These are phyloP conservation scores for Clupea harengus DNA, from an alignment of 2,113 vertebrate species.

Conservation along the genomic window DNA sequence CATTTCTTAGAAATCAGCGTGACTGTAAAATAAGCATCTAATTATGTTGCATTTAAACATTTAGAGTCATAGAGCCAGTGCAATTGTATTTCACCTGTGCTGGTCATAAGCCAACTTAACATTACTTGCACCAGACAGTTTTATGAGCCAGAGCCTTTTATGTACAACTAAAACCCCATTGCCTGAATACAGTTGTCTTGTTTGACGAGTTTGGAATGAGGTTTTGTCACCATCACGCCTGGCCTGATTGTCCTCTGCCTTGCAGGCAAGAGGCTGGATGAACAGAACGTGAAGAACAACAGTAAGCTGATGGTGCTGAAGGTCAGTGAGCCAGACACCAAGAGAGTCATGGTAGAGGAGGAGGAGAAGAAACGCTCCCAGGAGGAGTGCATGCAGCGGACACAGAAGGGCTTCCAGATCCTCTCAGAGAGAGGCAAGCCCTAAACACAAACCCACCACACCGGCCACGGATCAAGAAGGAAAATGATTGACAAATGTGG, in stretches of 20 bases:
- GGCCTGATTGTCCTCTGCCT: background rate
- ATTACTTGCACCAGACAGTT: background rate
- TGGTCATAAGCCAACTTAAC: no score
- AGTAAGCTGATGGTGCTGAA: constrained; percentile 88
- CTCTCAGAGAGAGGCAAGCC: constrained; percentile 84
- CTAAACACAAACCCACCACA: background rate
- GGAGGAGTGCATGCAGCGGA: constrained; percentile 79
- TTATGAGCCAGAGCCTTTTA: no score
- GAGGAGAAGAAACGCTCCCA: constrained; percentile 75
- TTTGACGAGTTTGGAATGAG: background rate
- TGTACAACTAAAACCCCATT: no score
- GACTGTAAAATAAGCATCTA: no score
- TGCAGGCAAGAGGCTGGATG: constrained; percentile 78
- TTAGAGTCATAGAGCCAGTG: no score
- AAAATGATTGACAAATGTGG: background rate
- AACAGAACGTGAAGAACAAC: constrained; percentile 87
- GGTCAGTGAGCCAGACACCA: constrained; percentile 77
- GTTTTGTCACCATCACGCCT: background rate
- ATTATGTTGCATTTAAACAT: no score
- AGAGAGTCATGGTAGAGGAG: constrained; percentile 59
- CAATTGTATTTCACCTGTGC: no score
- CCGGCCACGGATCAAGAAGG: background rate
- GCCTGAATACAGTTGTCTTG: no score
- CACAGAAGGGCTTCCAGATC: constrained; percentile 87
- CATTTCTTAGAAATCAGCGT: background rate